Evolutionary conservation across 64 coral and sea anemone species (phyloP).

Genomic region (Astreopora myriophthalma): DNA sequence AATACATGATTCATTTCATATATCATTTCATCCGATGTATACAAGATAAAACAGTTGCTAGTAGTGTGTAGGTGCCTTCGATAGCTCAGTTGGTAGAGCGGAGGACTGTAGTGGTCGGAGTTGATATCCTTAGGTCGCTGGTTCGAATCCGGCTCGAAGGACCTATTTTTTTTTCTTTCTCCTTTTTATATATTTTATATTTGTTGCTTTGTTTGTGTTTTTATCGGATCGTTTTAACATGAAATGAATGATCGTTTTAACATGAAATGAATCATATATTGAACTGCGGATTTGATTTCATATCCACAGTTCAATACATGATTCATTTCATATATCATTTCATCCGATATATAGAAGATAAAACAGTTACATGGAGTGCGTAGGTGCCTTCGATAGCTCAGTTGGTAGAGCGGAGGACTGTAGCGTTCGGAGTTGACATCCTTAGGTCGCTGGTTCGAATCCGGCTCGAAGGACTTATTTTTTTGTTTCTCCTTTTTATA

Average conservation of each 20-base stretch:
- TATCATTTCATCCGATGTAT: too few relatives aligned
- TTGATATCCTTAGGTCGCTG: slow-evolving; percentile 78
- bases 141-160: slow-evolving; percentile 91
- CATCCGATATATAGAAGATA: too few relatives aligned
- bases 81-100: slow-evolving; percentile 99
- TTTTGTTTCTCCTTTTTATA: not conserved
- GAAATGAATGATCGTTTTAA: too few relatives aligned
- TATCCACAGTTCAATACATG: too few relatives aligned
- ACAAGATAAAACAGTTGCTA: too few relatives aligned
- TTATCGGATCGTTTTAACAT: not conserved
- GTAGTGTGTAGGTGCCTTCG: slow-evolving; percentile 42
- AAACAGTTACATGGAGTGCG: too few relatives aligned
- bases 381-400: slow-evolving; percentile 88
- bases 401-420: slow-evolving; percentile 98
- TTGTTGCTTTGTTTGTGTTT: too few relatives aligned
- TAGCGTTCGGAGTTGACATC: slow-evolving; percentile 28
- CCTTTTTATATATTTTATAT: not conserved
- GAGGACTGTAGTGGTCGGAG: slow-evolving; percentile 78
- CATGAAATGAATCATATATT: too few relatives aligned
- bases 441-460: slow-evolving; percentile 87
- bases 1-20: too few relatives aligned
- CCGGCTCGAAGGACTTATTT: slow-evolving; percentile 67
- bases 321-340: too few relatives aligned
- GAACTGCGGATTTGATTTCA: too few relatives aligned
- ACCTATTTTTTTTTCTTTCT: not conserved